A percentile compares a stretch with the other conserved stretches of the same genome.
These are phyloP conservation scores for Plotosus lineatus DNA, from an alignment of 2,113 vertebrate species.

Conservation along the genomic window DNA sequence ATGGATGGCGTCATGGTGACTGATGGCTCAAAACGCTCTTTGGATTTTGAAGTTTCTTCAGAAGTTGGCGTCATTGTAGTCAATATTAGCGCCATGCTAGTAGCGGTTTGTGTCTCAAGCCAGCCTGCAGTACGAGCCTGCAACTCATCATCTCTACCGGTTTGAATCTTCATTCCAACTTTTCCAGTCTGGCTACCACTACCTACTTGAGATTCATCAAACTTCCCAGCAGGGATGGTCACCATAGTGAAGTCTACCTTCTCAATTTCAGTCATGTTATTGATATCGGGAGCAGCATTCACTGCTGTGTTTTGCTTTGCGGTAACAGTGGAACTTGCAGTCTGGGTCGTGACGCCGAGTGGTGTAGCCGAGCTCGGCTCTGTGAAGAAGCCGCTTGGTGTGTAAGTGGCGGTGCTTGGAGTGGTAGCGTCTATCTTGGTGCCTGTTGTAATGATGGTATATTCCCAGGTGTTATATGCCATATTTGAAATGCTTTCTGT, in stretches of 20 bases:
- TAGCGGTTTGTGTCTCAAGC: constrained; percentile 56
- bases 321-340: constrained; percentile 31
- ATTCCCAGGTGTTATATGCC: constrained; percentile 4
- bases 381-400: constrained; percentile 44
- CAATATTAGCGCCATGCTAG: constrained; percentile 24
- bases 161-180: not conserved
- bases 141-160: constrained; percentile 44
- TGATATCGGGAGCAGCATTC: not conserved
- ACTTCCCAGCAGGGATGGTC: constrained; percentile 49
- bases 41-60: not conserved
- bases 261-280: not conserved
- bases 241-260: constrained; percentile 31
- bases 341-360: constrained; percentile 12
- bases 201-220: constrained; percentile 44
- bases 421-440: constrained; percentile 33
- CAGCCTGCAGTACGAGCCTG: constrained; percentile 59
- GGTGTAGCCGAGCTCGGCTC: constrained; percentile 39
- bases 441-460: not conserved
- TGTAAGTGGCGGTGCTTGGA: constrained; percentile 15
- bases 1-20: constrained; percentile 49
- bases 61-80: constrained; percentile 38
- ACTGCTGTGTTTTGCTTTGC: constrained; percentile 27
- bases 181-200: not conserved
- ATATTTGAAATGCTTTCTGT: not conserved
- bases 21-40: constrained; percentile 48